These are phyloP conservation scores for Halocynthia aurantium DNA, from an alignment of 23 tunicate genomes.

Conservation along the genomic window DNA sequence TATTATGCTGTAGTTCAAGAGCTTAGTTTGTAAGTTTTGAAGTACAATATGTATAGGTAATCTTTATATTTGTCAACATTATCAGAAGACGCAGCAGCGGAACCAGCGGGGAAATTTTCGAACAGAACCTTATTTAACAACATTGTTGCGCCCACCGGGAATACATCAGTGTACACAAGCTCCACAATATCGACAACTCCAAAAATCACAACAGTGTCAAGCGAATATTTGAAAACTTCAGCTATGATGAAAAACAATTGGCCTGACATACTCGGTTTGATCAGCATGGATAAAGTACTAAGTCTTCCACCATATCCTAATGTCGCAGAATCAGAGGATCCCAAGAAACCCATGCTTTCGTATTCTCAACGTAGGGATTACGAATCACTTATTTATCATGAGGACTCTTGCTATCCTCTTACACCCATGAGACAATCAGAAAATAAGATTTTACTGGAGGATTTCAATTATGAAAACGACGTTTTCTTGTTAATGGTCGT, in stretches of 20 bases:
- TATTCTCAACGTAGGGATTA: constrained; percentile 75
- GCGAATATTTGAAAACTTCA: too few relatives aligned
- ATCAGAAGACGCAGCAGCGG: too few relatives aligned
- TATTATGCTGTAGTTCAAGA: too few relatives aligned
- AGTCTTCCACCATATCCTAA: constrained; percentile 37
- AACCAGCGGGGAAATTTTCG: too few relatives aligned
- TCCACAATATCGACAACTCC: too few relatives aligned
- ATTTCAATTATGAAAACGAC: constrained; percentile 43
- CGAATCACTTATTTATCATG: constrained; percentile 21
- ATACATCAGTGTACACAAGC: too few relatives aligned
- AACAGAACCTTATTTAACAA: too few relatives aligned
- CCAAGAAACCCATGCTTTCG: constrained; percentile 25
- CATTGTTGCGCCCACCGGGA: too few relatives aligned
- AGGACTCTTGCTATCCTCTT: constrained; percentile 28
- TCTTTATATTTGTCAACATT: too few relatives aligned
- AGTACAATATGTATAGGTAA: too few relatives aligned
- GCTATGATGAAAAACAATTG: not conserved
- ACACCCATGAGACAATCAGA: not conserved
- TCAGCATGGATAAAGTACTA: constrained; percentile 53
- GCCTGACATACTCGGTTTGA: constrained; percentile 36
- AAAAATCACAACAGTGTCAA: too few relatives aligned
- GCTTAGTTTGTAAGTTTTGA: too few relatives aligned
- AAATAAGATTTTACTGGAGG: not conserved
- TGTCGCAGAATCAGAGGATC: constrained; percentile 21
- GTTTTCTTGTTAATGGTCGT: constrained; percentile 56